phyloP scores from a whole-genome alignment of 2,113 vertebrate species.

The Cyanocitta stelleri region DNA sequence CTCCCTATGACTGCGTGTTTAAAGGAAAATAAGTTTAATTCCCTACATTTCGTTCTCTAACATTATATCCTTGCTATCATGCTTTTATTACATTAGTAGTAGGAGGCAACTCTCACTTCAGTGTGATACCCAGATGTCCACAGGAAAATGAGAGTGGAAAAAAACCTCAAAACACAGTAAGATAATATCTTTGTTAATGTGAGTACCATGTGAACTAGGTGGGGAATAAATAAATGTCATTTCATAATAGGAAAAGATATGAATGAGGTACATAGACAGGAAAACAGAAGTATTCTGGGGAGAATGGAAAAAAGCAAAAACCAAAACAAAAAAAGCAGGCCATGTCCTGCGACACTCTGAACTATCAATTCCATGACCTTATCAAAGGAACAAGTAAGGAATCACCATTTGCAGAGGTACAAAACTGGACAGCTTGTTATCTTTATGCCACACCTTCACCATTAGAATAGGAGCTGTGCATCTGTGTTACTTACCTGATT shows the following conservation, averaged over 20 bases:
- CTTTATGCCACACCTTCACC: not conserved
- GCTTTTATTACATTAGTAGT: not conserved
- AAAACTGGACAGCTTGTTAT: not conserved
- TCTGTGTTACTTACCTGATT: not conserved
- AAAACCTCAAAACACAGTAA: not conserved
- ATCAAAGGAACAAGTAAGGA: not conserved
- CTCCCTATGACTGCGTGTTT: not conserved
- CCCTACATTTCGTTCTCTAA: not conserved
- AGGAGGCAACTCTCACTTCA: not conserved
- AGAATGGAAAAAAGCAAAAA: not conserved
- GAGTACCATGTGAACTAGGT: not conserved
- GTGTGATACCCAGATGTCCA: not conserved
- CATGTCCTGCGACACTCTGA: not conserved
- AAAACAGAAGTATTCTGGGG: not conserved
- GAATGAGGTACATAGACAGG: not conserved
- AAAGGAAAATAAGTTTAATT: not conserved
- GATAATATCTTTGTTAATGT: not conserved
- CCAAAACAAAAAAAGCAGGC: not conserved
- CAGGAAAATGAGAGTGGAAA: rapidly evolving
- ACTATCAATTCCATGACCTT: not conserved
- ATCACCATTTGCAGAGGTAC: not conserved
- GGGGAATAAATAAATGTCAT: not conserved
- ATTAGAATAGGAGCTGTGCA: not conserved
- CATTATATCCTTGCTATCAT: not conserved
- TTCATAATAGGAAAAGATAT: not conserved